Evolutionary conservation across 2,113 vertebrate species (phyloP).

Genomic region (Australoheros scitulus): DNA sequence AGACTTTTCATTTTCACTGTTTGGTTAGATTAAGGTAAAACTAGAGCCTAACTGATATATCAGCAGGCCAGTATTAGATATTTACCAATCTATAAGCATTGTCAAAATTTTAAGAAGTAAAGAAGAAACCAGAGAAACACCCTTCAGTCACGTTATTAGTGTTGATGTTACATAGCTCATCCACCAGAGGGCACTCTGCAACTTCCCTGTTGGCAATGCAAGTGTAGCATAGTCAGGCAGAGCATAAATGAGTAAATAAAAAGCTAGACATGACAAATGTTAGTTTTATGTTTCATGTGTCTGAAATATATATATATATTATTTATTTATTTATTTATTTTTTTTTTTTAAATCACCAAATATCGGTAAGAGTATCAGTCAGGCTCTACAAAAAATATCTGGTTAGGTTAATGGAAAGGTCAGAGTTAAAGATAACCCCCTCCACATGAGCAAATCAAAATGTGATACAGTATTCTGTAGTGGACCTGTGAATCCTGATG

Average conservation of each 20-base stretch:
- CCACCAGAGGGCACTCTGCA: too few species aligned
- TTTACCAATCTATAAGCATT: neutral
- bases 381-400: neutral
- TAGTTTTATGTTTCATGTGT: too few species aligned
- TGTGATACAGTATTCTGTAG: neutral
- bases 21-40: neutral
- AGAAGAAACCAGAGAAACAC: neutral
- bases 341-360: too few species aligned
- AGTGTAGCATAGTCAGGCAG: neutral
- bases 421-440: neutral
- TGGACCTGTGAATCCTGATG: neutral
- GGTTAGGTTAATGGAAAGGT: neutral
- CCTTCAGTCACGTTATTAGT: neutral
- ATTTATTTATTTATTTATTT: too few species aligned
- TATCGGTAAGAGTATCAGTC: too few species aligned
- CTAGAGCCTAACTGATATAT: neutral
- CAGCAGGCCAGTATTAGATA: neutral
- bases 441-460: neutral
- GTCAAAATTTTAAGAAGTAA: neutral
- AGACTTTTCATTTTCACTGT: neutral
- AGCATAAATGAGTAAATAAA: neutral
- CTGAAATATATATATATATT: too few species aligned
- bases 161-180: neutral
- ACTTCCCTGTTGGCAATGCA: too few species aligned
- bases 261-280: too few species aligned